phyloP scores from a whole-genome alignment of 1,140 invertebrate genomes.

The Lordiphosa stackelbergi region DNA sequence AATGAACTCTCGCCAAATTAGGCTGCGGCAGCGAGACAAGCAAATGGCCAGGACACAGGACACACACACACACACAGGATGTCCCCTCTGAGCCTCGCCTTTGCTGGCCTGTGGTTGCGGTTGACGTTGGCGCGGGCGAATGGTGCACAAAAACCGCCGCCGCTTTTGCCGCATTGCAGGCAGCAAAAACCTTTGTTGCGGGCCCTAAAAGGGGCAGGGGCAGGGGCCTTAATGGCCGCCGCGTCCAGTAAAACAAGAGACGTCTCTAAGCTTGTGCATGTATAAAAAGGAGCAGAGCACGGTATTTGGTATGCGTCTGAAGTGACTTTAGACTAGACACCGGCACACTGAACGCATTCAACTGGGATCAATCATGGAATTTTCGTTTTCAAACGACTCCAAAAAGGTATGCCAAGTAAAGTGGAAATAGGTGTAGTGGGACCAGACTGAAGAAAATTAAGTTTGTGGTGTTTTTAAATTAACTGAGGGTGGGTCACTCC shows the following conservation, averaged over 20 bases:
- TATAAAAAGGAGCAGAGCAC: no score
- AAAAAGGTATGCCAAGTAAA: no score
- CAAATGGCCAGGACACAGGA: slow-evolving; percentile 55
- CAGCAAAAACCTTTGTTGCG: slow-evolving; percentile 60
- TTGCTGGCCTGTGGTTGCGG: slow-evolving; percentile 48
- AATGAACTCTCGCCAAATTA: slow-evolving; percentile 75
- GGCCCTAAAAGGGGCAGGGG: not conserved
- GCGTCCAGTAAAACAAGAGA: slow-evolving; percentile 50
- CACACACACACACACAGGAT: slow-evolving; percentile 4
- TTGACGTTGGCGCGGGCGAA: slow-evolving; percentile 36
- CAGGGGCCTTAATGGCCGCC: slow-evolving; percentile 65
- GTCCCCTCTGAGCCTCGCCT: slow-evolving; percentile 5
- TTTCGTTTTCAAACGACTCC: no score
- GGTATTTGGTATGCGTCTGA: no score
- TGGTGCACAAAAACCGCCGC: slow-evolving; percentile 64
- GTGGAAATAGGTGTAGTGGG: no score
- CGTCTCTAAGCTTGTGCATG: no score
- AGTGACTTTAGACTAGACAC: no score
- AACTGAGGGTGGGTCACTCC: no score
- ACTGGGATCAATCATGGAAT: no score
- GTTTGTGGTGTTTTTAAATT: no score
- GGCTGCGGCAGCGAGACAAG: slow-evolving; percentile 69
- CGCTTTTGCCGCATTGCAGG: slow-evolving; percentile 74
- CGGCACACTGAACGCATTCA: no score
- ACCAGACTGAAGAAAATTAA: no score